Evolutionary conservation across 1,140 invertebrate species (phyloP), one percentile per base, ranked within the genome.

Genomic region (Vanessa atalanta): DNA sequence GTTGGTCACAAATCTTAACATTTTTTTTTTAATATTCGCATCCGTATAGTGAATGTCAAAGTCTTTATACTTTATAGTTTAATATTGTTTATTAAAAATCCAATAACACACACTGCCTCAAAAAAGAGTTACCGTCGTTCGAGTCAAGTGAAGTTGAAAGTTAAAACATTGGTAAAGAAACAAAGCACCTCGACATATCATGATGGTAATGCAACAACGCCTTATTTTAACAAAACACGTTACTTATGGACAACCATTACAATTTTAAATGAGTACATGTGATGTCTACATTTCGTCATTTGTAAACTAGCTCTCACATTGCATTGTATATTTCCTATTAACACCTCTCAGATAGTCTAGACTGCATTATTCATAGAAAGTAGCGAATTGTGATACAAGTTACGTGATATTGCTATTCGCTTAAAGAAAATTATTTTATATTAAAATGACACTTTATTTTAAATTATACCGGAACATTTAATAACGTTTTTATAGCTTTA

Each of bases 251-350:
- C 51, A 14, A n/a, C 16, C 37, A 69, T 57, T 69, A 69, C 23
- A 13, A 57, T 74, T 74, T 68, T 50, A 73, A 50, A 43, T 20
- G 55, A 50, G 43, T 70, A n/a, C 37, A 74, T 48, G 53, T 70
- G 64, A 55, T 63, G 47, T 51, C 63, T n/a, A 53, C 16, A 68
- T 66, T 70, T 60, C 50, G 47, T 37, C 60, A 74, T 47, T 65
- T 48, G 31, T 73, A 26, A 48, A 68, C 53, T 63, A 68, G 72
- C 65, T 73, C 57, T 63, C 65, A 43, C 47, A 64, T 37, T 73
- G 65, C 48, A 51, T 68, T 50, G 65, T 47, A 60, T 43, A 65
- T 63, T 68, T 66, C 51, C 65, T 73, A 61, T 73, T 73, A 55
- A 73, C 65, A 68, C 65, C 37, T 68, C 57, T 53, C 66, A 26